A percentile compares a stretch with the other conserved stretches of the same genome.
Conservation (phyloP, 2,888 invertebrate genomes). For the Andrena bicolor region DNA sequence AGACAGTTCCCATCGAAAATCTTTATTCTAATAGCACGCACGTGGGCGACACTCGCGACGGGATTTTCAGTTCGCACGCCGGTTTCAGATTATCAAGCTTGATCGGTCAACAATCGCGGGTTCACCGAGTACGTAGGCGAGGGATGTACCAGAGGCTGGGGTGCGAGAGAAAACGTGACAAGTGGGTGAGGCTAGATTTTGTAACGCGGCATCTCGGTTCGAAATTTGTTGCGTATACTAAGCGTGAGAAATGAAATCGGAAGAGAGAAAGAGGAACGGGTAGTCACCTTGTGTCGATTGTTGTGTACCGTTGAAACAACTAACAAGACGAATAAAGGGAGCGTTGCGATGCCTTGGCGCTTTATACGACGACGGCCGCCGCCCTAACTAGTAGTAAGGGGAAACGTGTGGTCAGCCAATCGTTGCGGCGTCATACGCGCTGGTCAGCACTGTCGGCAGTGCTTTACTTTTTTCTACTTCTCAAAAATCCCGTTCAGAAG, state of each 20-base stretch:
- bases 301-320: conserved; percentile 47
- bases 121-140: neutral
- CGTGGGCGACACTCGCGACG: neutral
- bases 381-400: conserved; percentile 64
- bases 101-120: neutral
- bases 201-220: neutral
- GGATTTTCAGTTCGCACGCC: neutral
- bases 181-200: neutral
- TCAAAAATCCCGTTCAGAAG: neutral
- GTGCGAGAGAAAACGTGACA: neutral
- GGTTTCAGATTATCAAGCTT: neutral
- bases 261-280: neutral
- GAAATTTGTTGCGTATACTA: neutral
- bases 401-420: conserved; percentile 32
- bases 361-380: conserved; percentile 68
- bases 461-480: neutral
- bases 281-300: conserved; percentile 65
- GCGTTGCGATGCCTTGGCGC: conserved; percentile 50
- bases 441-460: neutral
- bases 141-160: neutral
- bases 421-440: neutral
- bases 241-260: neutral
- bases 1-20: neutral
- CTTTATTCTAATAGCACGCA: neutral
- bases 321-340: conserved; percentile 55